Conservation (phyloP, 2,113 vertebrate species). For the Cisticola juncidis region DNA sequence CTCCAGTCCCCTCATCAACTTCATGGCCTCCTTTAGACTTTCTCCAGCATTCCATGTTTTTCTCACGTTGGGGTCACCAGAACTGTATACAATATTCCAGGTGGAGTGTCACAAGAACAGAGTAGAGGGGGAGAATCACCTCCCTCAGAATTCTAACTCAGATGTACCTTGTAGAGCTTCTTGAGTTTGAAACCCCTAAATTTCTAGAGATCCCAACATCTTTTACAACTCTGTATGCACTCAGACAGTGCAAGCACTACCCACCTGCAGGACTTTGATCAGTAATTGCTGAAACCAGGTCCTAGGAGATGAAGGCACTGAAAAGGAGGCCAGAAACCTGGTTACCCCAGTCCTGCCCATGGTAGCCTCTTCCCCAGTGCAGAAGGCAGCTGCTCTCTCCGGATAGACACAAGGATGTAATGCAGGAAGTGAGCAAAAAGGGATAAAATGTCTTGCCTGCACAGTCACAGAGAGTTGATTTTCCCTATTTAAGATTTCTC, state of each 20-base stretch:
- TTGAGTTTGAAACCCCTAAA: background rate
- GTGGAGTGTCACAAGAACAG: background rate
- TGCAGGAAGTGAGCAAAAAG: background rate
- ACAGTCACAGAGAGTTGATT: background rate
- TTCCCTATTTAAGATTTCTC: background rate
- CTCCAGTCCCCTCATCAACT: background rate
- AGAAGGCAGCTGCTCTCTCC: background rate
- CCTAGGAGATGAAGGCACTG: background rate
- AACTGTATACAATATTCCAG: background rate
- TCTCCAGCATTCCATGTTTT: background rate
- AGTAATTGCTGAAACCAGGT: background rate
- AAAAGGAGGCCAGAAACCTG: background rate
- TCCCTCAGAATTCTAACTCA: background rate
- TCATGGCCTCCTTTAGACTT: background rate
- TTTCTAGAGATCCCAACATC: background rate
- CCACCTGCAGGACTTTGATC: background rate
- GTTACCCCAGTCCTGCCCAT: too few species aligned
- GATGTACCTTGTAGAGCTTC: background rate
- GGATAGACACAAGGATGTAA: rapidly evolving
- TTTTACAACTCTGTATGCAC: background rate
- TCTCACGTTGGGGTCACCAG: background rate
- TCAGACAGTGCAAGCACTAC: background rate
- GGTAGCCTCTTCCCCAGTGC: background rate
- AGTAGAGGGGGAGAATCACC: background rate
- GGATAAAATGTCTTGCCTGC: background rate